Percentiles rank a stretch among this genome's conserved stretches.
phyloP scores from a whole-genome alignment of 1,140 invertebrate species.

The Drosophila saltans region DNA sequence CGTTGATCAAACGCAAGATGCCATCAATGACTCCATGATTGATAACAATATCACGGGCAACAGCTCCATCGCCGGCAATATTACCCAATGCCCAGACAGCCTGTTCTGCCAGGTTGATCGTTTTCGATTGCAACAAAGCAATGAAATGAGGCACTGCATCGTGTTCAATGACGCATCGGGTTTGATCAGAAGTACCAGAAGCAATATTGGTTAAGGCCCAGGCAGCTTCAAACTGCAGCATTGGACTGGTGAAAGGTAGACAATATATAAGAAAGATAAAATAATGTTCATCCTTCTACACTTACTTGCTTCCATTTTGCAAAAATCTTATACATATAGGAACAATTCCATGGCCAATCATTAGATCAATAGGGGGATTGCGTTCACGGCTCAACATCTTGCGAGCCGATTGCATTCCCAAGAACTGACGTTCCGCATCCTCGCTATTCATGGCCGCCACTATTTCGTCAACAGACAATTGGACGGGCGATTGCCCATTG shows the following conservation, averaged over 20 bases:
- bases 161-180: slow-evolving; percentile 91
- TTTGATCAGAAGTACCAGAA: slow-evolving; percentile 96
- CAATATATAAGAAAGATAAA: neutral
- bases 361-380: slow-evolving; percentile 96
- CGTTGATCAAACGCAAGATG: slow-evolving; percentile 87
- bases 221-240: slow-evolving; percentile 97
- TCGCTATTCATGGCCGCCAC: slow-evolving; percentile 86
- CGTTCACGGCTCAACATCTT: slow-evolving; percentile 96
- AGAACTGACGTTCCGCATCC: slow-evolving; percentile 86
- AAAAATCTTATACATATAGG: slow-evolving; percentile 93
- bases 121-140: slow-evolving; percentile 88
- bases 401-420: slow-evolving; percentile 90
- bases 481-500: slow-evolving; percentile 83
- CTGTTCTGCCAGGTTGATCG: slow-evolving; percentile 94
- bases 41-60: slow-evolving; percentile 90
- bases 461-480: slow-evolving; percentile 86
- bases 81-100: slow-evolving; percentile 99
- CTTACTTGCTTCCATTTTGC: slow-evolving; percentile 88
- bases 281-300: slow-evolving; percentile 18
- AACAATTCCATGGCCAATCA: slow-evolving; percentile 94
- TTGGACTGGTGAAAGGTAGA: slow-evolving; percentile 85
- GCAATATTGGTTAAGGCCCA: slow-evolving; percentile 99
- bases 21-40: slow-evolving; percentile 86
- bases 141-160: slow-evolving; percentile 95
- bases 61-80: slow-evolving; percentile 95